Conservation (phyloP, 1,140 invertebrate genomes). For the Conus betulinus region DNA sequence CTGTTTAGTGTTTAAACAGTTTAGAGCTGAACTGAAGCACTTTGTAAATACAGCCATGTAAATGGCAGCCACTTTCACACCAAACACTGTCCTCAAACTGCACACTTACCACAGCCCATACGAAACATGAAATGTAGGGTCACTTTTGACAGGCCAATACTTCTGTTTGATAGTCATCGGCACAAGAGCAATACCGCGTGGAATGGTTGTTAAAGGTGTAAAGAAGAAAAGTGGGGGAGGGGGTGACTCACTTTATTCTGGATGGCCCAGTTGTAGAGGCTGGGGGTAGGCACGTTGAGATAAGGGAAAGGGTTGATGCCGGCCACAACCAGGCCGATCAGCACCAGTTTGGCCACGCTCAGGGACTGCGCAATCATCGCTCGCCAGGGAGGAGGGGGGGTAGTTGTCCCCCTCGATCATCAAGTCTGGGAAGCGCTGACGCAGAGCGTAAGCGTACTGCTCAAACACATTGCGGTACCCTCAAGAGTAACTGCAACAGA, state of each 20-base stretch:
- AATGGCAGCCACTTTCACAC: no score
- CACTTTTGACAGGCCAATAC: no score
- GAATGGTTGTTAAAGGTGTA: no score
- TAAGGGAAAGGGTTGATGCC: constrained; percentile 88
- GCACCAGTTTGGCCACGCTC: constrained; percentile 87
- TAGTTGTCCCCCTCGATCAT: constrained; percentile 94
- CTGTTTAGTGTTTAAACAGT: no score
- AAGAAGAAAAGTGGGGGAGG: no score
- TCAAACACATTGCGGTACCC: constrained; percentile 86
- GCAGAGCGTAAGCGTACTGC: constrained; percentile 92
- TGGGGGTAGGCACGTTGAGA: constrained; percentile 81
- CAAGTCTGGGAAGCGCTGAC: constrained; percentile 95
- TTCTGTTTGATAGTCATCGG: no score
- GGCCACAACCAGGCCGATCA: constrained; percentile 90
- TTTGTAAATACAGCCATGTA: no score
- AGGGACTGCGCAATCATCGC: constrained; percentile 86
- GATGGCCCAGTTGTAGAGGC: constrained; percentile 91
- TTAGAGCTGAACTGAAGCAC: no score
- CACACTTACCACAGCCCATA: no score
- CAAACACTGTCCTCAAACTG: no score
- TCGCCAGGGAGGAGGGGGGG: constrained; percentile 88
- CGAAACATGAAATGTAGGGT: no score
- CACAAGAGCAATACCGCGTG: no score
- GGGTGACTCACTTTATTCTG: constrained; percentile 85
- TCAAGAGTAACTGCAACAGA: constrained; percentile 81